A percentile compares a stretch with the other conserved stretches of the same genome.
Conservation (phyloP, 1,140 invertebrate species). For the Ruditapes philippinarum region DNA sequence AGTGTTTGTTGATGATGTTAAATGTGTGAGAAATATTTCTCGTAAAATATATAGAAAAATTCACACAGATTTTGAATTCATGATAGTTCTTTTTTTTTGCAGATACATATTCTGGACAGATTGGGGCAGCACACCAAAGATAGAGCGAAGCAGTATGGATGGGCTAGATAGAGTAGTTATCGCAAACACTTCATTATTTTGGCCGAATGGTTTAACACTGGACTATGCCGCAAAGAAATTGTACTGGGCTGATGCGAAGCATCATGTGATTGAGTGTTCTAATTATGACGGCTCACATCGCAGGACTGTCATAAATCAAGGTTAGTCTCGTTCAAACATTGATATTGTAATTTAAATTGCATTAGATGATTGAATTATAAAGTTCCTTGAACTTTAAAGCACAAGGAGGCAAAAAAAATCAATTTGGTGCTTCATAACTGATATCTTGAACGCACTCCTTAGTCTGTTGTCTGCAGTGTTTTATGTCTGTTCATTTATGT, state of each 20-base stretch:
- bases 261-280: conserved; percentile 98
- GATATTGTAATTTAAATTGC: too few species aligned
- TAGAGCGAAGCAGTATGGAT: conserved; percentile 99
- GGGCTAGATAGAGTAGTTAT: conserved; percentile 95
- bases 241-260: conserved; percentile 99
- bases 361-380: too few species aligned
- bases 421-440: too few species aligned
- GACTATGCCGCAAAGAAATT: conserved; percentile 99
- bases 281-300: conserved; percentile 94
- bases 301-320: conserved; percentile 89
- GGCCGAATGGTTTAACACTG: conserved; percentile 98
- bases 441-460: too few species aligned
- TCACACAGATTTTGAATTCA: too few species aligned
- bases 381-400: too few species aligned
- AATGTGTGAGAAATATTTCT: background rate
- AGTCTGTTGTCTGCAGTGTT: too few species aligned
- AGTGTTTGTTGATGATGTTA: background rate
- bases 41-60: too few species aligned
- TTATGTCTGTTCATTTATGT: too few species aligned
- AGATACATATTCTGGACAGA: conserved; percentile 97
- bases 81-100: too few species aligned
- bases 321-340: too few species aligned
- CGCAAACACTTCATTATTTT: conserved; percentile 96
- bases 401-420: too few species aligned
- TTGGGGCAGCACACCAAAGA: conserved; percentile 98